Conservation (phyloP, 2,797 vertebrate genomes). For the Discoglossus pictus region DNA sequence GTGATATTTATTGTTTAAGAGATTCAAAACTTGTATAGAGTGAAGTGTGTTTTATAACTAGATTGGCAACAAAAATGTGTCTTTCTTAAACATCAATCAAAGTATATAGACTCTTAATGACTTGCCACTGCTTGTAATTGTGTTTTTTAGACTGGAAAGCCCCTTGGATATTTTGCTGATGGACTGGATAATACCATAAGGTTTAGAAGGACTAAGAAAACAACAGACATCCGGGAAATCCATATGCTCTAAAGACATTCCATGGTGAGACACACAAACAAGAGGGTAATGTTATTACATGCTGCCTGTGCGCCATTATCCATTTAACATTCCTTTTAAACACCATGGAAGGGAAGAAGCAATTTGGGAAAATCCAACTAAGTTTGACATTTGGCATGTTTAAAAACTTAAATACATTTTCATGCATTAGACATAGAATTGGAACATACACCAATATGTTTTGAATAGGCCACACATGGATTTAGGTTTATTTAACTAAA, state of each 20-base stretch:
- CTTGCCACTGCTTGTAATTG: slow-evolving; percentile 14
- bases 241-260: slow-evolving; percentile 26
- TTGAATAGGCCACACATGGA: slow-evolving; percentile 28
- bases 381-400: not conserved
- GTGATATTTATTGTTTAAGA: too few relatives aligned
- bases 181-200: slow-evolving; percentile 12
- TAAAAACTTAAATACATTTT: slow-evolving; percentile 8
- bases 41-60: too few relatives aligned
- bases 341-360: not conserved
- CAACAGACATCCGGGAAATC: slow-evolving; percentile 21
- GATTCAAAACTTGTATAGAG: too few relatives aligned
- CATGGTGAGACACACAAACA: slow-evolving; percentile 1
- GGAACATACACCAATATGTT: slow-evolving; percentile 6
- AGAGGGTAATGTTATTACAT: slow-evolving; percentile 14
- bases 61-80: too few relatives aligned
- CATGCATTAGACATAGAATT: slow-evolving; percentile 6
- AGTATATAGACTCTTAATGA: too few relatives aligned
- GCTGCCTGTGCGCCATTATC: slow-evolving; percentile 19
- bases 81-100: too few relatives aligned
- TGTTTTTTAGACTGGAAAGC: slow-evolving; percentile 5
- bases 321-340: slow-evolving; percentile 21
- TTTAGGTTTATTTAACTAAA: too few relatives aligned
- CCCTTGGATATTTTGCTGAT: slow-evolving; percentile 23
- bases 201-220: slow-evolving; percentile 10
- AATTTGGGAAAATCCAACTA: slow-evolving; percentile 26